These are phyloP conservation scores for Eristalinus aeneus DNA, from an alignment of 2,888 invertebrate genomes.

Conservation along the genomic window DNA sequence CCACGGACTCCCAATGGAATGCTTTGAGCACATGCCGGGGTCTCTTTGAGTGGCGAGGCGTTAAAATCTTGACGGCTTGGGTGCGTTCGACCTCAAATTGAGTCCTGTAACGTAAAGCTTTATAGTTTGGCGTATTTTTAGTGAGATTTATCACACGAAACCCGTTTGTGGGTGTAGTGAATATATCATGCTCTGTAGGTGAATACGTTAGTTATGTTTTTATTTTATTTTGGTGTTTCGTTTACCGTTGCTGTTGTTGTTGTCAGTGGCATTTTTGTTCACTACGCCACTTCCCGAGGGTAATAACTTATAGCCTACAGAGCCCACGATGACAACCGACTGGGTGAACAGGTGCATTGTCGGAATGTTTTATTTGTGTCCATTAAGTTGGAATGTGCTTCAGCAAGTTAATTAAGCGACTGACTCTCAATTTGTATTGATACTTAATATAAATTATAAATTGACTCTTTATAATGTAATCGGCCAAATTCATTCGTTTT, in stretches of 20 bases:
- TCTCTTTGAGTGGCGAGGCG: background rate
- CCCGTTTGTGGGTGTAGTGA: slow-evolving; percentile 1
- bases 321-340: background rate
- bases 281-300: background rate
- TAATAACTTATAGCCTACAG: slow-evolving; percentile 1
- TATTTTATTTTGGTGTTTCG: slow-evolving; percentile 20
- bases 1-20: slow-evolving; percentile 17
- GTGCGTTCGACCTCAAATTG: slow-evolving; percentile 36
- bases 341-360: slow-evolving; percentile 29
- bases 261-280: slow-evolving; percentile 6
- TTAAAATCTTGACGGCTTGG: slow-evolving; percentile 28
- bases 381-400: background rate
- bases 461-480: background rate
- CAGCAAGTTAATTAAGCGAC: background rate
- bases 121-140: slow-evolving; percentile 43
- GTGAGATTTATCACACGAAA: slow-evolving; percentile 40
- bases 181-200: slow-evolving; percentile 19
- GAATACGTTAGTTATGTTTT: slow-evolving; percentile 29
- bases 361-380: background rate
- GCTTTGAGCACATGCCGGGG: background rate
- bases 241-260: background rate
- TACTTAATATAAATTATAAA: background rate
- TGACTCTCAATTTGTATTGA: background rate
- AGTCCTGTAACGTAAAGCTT: slow-evolving; percentile 5
- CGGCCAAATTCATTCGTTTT: background rate